Base-by-base conservation (phyloP, 53 echinoderm and acorn worm genomes). In the Mesocentrotus franciscanus region DNA sequence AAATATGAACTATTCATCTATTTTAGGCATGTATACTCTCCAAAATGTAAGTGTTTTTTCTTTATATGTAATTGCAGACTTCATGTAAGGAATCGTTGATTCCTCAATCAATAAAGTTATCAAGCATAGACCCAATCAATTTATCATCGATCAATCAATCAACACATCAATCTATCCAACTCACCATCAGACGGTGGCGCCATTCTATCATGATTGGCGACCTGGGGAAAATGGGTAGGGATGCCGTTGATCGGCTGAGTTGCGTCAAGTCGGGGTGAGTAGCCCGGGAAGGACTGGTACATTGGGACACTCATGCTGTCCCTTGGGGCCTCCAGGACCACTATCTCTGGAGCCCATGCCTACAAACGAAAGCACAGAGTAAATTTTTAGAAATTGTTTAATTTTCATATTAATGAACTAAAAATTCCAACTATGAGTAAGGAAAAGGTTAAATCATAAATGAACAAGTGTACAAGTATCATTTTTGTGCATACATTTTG, bases 131-230 rank as follows among this genome's bases (percentile, higher is more conserved):
- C 2, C 58, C 57, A 87, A 87, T 87, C 27, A 58, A 87, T 32
- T 33, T 33, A 76, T 84, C n/a, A 84, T 84, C 11, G 8, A 56
- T 9, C 87, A 27, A 87, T 58, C 87, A 87, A 27, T 26, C 24
- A 15, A n/a, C 29, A 87, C 10, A 55, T 55, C 55, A 84, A 84
- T 84, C 84, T 49, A 66, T 8, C 9, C 36, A 32, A 91, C 90
- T 94, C 72, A 96, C 96, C 95, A 91, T 95, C 95, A 71, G 49
- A n/a, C 20, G 64, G 39, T 56, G 91, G 79, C 9, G 79, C 96
- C 72, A 92, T 95, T 95, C 96, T 96, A 75, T 96, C 96, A 74
- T 96, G 96, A 92, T 96, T 96, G 55, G 95, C 90, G 60, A 95
- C 85, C 83, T 93, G 94, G 60, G 79, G 94, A 62, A 93, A 81